Percentiles rank a stretch among this genome's conserved stretches.
Conservation (phyloP, 2,888 invertebrate species). For the Drosophila multiciliata region DNA sequence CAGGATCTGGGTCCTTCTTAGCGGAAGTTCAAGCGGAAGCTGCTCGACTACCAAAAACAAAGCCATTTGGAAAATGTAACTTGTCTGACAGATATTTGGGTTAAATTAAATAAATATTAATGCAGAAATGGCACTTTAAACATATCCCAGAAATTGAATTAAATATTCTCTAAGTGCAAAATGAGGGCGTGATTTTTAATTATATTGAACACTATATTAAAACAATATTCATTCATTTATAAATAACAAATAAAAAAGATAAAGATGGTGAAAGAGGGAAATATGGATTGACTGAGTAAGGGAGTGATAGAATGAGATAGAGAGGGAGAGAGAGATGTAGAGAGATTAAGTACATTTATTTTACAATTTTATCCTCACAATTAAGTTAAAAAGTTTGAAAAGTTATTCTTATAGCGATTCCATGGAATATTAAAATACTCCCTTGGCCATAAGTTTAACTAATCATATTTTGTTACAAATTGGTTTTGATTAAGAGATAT, state of each 20-base stretch:
- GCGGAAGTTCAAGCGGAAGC: conserved; percentile 70
- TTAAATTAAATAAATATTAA: conserved; percentile 14
- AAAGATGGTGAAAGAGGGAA: no score
- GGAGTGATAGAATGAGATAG: no score
- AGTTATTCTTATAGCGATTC: not conserved
- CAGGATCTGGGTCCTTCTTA: conserved; percentile 4
- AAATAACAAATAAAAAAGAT: not conserved
- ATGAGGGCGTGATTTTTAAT: no score
- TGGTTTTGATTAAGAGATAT: not conserved
- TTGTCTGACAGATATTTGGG: conserved; percentile 13
- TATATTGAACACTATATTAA: no score
- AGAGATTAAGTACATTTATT: not conserved
- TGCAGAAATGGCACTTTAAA: not conserved
- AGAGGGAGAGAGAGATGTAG: no score
- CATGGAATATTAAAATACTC: not conserved
- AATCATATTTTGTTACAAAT: not conserved
- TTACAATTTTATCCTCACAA: not conserved
- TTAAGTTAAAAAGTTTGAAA: not conserved
- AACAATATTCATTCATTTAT: not conserved
- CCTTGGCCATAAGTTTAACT: not conserved
- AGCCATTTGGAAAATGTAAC: conserved; percentile 16
- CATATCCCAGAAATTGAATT: not conserved
- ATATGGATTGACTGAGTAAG: no score
- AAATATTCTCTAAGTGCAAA: not conserved
- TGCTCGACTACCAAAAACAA: conserved; percentile 44